phyloP scores from a whole-genome alignment of 2,888 invertebrate species.

The Argyresthia albistria region DNA sequence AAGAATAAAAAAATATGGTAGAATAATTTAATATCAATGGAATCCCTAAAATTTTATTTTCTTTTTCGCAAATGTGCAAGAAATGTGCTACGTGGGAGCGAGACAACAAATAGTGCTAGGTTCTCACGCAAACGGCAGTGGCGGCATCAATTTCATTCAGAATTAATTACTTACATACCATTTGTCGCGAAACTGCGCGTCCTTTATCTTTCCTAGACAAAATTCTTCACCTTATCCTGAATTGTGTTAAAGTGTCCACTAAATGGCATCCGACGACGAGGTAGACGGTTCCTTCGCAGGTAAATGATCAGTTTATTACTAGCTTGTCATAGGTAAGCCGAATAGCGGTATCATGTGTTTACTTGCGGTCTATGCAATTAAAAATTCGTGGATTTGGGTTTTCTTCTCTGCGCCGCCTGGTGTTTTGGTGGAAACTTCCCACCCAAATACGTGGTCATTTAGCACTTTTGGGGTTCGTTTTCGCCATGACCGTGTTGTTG shows the following conservation, averaged over 20 bases:
- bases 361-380: slow-evolving; percentile 71
- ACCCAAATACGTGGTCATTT: neutral
- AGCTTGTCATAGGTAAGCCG: slow-evolving; percentile 73
- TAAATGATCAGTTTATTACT: slow-evolving; percentile 71
- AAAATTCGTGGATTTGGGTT: slow-evolving; percentile 51
- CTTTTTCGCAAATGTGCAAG: slow-evolving; percentile 12
- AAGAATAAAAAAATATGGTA: neutral
- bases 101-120: slow-evolving; percentile 43
- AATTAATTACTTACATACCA: slow-evolving; percentile 66
- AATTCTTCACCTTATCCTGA: slow-evolving; percentile 44
- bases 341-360: slow-evolving; percentile 74
- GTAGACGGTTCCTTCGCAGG: slow-evolving; percentile 90
- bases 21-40: neutral
- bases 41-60: slow-evolving; percentile 24
- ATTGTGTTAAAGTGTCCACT: slow-evolving; percentile 51
- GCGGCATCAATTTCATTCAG: slow-evolving; percentile 73
- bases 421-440: neutral
- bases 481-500: slow-evolving; percentile 44
- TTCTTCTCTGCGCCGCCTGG: slow-evolving; percentile 12
- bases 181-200: slow-evolving; percentile 73
- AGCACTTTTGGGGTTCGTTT: neutral
- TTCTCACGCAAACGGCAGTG: slow-evolving; percentile 58
- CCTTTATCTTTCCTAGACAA: slow-evolving; percentile 64
- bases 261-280: slow-evolving; percentile 91
- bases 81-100: slow-evolving; percentile 30